A percentile compares a stretch with the other conserved stretches of the same genome.
Evolutionary conservation across 1,140 invertebrate species (phyloP).

Genomic region (Meloidogyne hapla): DNA sequence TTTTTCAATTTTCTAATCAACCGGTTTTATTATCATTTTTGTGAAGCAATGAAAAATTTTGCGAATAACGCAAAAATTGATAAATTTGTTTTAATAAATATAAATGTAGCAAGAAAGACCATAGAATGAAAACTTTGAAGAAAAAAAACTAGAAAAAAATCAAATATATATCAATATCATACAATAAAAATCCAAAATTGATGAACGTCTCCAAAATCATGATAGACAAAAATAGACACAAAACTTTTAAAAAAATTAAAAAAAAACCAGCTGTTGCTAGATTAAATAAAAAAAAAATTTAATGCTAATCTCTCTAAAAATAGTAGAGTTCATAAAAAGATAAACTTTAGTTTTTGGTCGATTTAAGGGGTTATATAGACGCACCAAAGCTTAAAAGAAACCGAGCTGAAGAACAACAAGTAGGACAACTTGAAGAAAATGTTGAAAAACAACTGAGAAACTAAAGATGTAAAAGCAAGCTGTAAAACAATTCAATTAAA

Average conservation of each 20-base stretch:
- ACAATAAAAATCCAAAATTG: no score
- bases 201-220: neutral
- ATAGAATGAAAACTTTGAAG: neutral
- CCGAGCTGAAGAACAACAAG: no score
- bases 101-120: neutral
- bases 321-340: neutral
- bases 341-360: neutral
- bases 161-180: no score
- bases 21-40: slow-evolving; percentile 1
- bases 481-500: no score
- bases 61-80: slow-evolving; percentile 1
- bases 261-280: neutral
- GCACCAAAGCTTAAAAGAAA: neutral
- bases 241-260: neutral
- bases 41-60: slow-evolving; percentile 3
- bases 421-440: no score
- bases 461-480: no score
- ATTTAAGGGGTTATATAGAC: neutral
- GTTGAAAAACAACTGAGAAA: no score
- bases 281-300: no score
- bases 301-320: no score
- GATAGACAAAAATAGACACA: neutral
- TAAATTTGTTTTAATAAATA: neutral
- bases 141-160: neutral
- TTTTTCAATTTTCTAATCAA: neutral